A percentile compares a stretch with the other conserved stretches of the same genome.
Conservation (phyloP, 2,888 invertebrate genomes). For the Scaptodrosophila latifasciaeformis region DNA sequence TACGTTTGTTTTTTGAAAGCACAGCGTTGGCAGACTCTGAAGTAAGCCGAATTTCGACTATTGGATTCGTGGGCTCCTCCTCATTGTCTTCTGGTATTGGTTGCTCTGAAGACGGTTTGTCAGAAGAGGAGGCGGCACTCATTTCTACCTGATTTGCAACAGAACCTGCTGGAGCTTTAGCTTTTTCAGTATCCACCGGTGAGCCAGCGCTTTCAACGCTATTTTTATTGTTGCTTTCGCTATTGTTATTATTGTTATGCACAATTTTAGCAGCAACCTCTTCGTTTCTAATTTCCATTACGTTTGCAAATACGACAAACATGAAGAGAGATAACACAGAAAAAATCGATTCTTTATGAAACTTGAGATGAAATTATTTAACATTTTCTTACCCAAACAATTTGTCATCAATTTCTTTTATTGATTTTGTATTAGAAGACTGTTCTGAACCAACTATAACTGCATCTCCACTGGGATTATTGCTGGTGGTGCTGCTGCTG, state of each 20-base stretch:
- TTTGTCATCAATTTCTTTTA: too few species aligned
- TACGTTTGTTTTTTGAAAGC: neutral
- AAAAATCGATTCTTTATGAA: constrained; percentile 5
- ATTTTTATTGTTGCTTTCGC: neutral
- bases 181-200: neutral
- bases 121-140: too few species aligned
- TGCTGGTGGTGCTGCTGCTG: neutral
- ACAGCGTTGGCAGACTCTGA: constrained; percentile 3
- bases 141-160: neutral
- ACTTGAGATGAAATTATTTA: too few species aligned
- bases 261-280: neutral
- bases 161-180: neutral
- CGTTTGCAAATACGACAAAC: too few species aligned
- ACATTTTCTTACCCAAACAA: too few species aligned
- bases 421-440: too few species aligned
- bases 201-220: too few species aligned
- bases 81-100: neutral
- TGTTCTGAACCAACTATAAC: too few species aligned
- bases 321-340: neutral
- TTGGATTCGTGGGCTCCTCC: neutral
- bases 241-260: neutral
- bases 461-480: neutral
- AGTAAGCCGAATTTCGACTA: neutral
- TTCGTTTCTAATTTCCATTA: too few species aligned
- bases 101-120: neutral